These are phyloP conservation scores for Pandemis heparana DNA, from an alignment of 2,888 invertebrate genomes.

Conservation along the genomic window DNA sequence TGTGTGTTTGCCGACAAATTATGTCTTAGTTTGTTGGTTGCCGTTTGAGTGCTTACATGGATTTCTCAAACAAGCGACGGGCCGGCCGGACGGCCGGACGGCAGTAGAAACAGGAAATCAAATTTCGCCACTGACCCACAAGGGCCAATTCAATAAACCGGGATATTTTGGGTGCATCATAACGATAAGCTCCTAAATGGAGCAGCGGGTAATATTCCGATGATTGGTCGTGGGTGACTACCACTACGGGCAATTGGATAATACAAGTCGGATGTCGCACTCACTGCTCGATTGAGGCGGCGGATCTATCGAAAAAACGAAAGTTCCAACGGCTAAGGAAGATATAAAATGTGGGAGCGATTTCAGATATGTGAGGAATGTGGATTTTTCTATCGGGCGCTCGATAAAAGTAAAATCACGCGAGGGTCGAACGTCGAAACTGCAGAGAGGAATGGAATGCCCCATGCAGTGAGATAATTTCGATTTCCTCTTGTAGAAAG, in stretches of 20 bases:
- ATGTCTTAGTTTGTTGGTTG: conserved; percentile 43
- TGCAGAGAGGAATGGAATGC: conserved; percentile 81
- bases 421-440: conserved; percentile 77
- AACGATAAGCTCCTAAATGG: conserved; percentile 72
- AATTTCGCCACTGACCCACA: conserved; percentile 58
- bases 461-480: conserved; percentile 79
- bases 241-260: conserved; percentile 63
- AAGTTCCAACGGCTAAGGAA: conserved; percentile 32
- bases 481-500: conserved; percentile 85
- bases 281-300: conserved; percentile 58
- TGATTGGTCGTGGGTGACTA: conserved; percentile 56
- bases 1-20: conserved; percentile 60
- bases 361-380: conserved; percentile 59
- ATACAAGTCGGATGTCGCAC: conserved; percentile 67
- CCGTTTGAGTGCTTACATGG: conserved; percentile 24
- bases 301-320: conserved; percentile 47
- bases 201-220: conserved; percentile 62
- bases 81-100: conserved; percentile 36
- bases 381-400: conserved; percentile 60
- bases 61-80: conserved; percentile 45
- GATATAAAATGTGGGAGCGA: conserved; percentile 45
- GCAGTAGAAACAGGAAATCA: conserved; percentile 64
- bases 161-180: conserved; percentile 60
- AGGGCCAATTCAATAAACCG: conserved; percentile 58
- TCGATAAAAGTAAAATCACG: conserved; percentile 72